phyloP scores from a whole-genome alignment of 1,140 invertebrate species.

The Drosophila dunni region DNA sequence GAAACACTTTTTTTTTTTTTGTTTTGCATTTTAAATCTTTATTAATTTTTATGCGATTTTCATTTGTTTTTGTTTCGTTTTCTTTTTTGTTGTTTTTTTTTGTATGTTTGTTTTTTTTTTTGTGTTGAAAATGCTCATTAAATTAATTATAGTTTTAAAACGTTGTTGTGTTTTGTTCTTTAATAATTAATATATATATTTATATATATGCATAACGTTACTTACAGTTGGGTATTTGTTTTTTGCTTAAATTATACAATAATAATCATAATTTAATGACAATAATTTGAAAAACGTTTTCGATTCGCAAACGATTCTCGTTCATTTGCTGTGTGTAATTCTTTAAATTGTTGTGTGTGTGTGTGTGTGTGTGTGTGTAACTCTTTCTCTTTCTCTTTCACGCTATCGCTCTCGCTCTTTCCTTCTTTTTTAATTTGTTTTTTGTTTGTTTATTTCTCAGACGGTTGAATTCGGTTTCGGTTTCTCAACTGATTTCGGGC shows the following conservation, averaged over 20 bases:
- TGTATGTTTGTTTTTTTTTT: conserved; percentile 29
- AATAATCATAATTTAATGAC: conserved; percentile 69
- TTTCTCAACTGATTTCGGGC: conserved; percentile 37
- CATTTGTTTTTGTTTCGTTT: conserved; percentile 25
- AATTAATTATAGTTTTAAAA: conserved; percentile 68
- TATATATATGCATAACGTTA: conserved; percentile 71
- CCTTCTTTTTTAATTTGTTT: conserved; percentile 8
- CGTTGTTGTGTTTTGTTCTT: conserved; percentile 30
- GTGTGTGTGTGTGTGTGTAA: conserved; percentile 9
- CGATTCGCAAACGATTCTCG: conserved; percentile 3
- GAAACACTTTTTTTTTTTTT: conserved; percentile 24
- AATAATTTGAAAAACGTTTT: conserved; percentile 58
- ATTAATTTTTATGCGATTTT: conserved; percentile 62
- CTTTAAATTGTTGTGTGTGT: conserved; percentile 13
- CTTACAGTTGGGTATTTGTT: conserved; percentile 59
- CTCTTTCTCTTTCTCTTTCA: conserved; percentile 12
- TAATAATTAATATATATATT: conserved; percentile 55
- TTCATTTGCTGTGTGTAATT: conserved; percentile 8
- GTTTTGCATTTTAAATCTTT: conserved; percentile 79
- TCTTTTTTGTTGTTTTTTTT: conserved; percentile 27
- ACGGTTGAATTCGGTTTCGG: conserved; percentile 27
- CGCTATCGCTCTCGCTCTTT: conserved; percentile 7
- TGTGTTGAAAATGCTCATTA: conserved; percentile 44
- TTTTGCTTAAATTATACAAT: conserved; percentile 67
- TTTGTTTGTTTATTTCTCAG: conserved; percentile 19